Conservation (phyloP, 2,113 vertebrate species). For the Tragelaphus imberbis region DNA sequence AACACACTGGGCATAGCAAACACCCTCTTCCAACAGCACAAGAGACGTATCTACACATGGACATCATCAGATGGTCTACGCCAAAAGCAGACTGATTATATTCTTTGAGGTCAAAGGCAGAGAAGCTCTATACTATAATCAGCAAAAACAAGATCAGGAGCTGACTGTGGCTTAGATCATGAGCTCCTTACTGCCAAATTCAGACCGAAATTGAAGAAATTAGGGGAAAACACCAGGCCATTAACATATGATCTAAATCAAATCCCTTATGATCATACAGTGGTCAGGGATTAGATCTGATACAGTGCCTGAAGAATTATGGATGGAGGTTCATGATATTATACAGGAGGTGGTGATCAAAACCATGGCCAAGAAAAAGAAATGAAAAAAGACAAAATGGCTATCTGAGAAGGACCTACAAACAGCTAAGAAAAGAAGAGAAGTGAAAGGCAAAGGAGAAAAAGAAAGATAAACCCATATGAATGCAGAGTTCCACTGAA, state of each 20-base stretch:
- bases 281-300: not conserved
- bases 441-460: not conserved
- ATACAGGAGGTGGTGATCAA: not conserved
- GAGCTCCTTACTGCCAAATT: not conserved
- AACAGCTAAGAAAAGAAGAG: not conserved
- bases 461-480: not conserved
- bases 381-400: not conserved
- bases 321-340: not conserved
- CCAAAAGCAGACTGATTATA: not conserved
- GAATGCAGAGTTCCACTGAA: not conserved
- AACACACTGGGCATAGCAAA: not conserved
- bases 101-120: not conserved
- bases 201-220: not conserved
- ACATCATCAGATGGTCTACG: not conserved
- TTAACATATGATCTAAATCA: not conserved
- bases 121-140: not conserved
- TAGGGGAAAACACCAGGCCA: not conserved
- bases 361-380: not conserved
- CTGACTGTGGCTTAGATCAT: not conserved
- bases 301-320: not conserved
- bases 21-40: not conserved
- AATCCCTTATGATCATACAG: not conserved
- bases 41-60: not conserved
- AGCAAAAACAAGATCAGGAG: not conserved
- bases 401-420: not conserved